Conservation (phyloP, 1,140 invertebrate species). For the Geopemphigus sp. region DNA sequence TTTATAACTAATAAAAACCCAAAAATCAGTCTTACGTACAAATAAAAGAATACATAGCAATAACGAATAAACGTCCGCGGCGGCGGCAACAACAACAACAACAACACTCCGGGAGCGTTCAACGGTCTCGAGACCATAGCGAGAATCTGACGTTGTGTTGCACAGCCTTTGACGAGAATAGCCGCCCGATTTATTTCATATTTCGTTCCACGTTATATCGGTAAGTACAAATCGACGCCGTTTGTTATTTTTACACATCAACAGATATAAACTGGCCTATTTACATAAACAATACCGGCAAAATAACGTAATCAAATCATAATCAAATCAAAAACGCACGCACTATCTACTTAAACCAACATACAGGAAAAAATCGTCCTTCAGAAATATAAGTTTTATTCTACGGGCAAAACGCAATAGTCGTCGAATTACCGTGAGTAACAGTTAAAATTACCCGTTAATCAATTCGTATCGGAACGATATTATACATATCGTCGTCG, state of each 20-base stretch:
- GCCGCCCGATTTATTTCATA: not conserved
- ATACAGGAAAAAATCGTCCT: conserved; percentile 47
- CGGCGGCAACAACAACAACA: no score
- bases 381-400: conserved; percentile 43
- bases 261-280: conserved; percentile 43
- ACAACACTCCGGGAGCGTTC: conserved; percentile 6
- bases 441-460: not conserved
- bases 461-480: not conserved
- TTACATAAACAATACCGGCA: conserved; percentile 42
- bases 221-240: conserved; percentile 6
- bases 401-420: not conserved
- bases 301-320: conserved; percentile 41
- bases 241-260: conserved; percentile 22
- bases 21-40: conserved; percentile 42
- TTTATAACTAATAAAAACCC: conserved; percentile 13
- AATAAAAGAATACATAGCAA: conserved; percentile 1
- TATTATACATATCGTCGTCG: no score
- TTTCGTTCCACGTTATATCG: not conserved
- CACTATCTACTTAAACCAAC: conserved; percentile 48
- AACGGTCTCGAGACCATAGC: not conserved
- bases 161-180: conserved; percentile 38
- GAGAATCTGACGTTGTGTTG: not conserved
- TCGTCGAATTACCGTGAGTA: not conserved
- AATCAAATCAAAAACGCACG: conserved; percentile 44
- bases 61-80: no score